phyloP scores from a whole-genome alignment of 2,113 vertebrate genomes.

The Hylia prasina region DNA sequence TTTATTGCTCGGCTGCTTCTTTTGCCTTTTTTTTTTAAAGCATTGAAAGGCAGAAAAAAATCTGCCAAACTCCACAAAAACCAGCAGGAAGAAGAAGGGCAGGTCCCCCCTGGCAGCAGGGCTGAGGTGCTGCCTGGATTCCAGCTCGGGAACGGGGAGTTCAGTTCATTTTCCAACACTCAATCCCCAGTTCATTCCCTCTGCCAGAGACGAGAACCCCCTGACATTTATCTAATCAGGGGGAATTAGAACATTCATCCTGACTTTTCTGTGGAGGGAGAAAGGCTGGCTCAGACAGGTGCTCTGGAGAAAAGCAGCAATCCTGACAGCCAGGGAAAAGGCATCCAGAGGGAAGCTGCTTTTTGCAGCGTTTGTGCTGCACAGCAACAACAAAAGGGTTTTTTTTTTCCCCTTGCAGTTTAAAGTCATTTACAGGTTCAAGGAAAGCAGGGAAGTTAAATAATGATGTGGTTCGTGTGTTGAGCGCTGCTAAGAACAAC shows the following conservation, averaged over 20 bases:
- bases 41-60: neutral
- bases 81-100: rapidly evolving
- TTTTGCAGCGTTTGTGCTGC: neutral
- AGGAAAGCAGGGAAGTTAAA: neutral
- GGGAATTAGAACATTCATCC: neutral
- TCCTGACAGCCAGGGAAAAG: neutral
- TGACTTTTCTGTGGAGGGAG: neutral
- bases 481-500: neutral
- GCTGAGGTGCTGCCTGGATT: neutral
- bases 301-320: neutral
- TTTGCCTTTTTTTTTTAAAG: neutral
- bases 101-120: neutral
- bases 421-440: neutral
- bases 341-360: neutral
- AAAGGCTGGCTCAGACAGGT: conserved; percentile 5
- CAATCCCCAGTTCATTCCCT: neutral
- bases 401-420: neutral
- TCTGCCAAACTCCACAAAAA: neutral
- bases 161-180: neutral
- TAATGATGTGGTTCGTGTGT: neutral
- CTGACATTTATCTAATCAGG: conserved; percentile 12
- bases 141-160: neutral
- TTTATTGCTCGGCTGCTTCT: neutral
- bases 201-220: neutral
- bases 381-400: neutral